These are phyloP conservation scores for Rhinoraja longicauda DNA, from an alignment of 2,797 vertebrate species.

Conservation along the genomic window DNA sequence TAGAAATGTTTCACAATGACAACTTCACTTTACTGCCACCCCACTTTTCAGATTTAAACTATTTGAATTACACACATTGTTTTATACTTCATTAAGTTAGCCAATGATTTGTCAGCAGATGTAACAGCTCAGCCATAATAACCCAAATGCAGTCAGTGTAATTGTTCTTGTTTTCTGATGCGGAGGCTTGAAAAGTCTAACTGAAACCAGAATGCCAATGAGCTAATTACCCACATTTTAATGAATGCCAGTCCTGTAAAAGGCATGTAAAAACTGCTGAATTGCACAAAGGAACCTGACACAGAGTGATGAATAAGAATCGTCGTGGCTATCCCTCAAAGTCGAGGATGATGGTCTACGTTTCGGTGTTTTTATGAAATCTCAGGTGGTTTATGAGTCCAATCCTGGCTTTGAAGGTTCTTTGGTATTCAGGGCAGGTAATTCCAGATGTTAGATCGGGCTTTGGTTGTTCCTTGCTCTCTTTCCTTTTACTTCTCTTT, in stretches of 20 bases:
- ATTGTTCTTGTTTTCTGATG: neutral
- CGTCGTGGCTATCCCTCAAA: too few relatives aligned
- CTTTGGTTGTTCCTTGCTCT: too few relatives aligned
- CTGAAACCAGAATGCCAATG: neutral
- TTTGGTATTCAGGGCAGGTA: too few relatives aligned
- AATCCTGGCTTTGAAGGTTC: too few relatives aligned
- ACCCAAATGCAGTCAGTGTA: neutral
- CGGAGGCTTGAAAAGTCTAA: neutral
- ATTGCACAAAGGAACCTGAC: neutral
- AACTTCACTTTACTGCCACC: neutral
- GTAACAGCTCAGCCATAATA: neutral
- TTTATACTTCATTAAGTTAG: slow-evolving; percentile 22
- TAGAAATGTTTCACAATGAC: neutral
- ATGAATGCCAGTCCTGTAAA: neutral
- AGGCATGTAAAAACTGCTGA: neutral
- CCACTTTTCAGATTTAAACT: neutral
- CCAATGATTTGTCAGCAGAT: neutral
- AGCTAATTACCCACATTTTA: slow-evolving; percentile 8
- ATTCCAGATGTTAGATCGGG: too few relatives aligned
- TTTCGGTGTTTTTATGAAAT: too few relatives aligned
- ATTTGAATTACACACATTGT: neutral
- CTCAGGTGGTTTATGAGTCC: too few relatives aligned
- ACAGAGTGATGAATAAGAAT: neutral
- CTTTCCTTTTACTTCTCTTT: too few relatives aligned
- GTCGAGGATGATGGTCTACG: too few relatives aligned